Conservation (phyloP, 2,797 vertebrate genomes). For the Melanogrammus aeglefinus region DNA sequence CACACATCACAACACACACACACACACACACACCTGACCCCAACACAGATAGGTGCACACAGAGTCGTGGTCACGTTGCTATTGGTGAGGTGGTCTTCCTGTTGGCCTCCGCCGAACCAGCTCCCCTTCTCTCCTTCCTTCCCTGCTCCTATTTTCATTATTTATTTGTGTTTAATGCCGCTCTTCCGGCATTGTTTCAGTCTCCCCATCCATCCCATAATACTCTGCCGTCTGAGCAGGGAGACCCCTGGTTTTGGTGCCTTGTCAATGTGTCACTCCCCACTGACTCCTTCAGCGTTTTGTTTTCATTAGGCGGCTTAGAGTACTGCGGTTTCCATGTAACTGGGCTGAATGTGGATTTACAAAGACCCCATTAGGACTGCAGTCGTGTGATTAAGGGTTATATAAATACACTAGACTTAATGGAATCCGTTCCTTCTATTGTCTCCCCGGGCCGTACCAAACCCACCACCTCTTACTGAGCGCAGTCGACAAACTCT, state of each 20-base stretch:
- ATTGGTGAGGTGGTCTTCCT: neutral
- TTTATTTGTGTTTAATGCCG: neutral
- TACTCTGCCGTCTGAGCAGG: neutral
- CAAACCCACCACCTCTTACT: neutral
- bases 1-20: neutral
- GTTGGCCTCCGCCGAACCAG: neutral
- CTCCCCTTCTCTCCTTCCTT: neutral
- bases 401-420: neutral
- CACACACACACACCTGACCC: neutral
- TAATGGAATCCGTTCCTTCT: neutral
- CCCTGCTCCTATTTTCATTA: conserved; percentile 7
- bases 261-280: neutral
- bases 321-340: neutral
- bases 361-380: neutral
- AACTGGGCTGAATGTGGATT: neutral
- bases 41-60: no score
- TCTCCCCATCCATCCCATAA: neutral
- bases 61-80: no score
- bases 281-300: no score
- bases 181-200: neutral
- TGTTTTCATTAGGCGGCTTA: neutral
- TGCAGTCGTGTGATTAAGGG: neutral
- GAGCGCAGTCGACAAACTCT: neutral
- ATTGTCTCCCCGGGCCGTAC: neutral
- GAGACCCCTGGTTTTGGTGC: no score